Percentiles rank a stretch among this genome's conserved stretches.
These are phyloP conservation scores for Strongylocentrotus purpuratus DNA, from an alignment of 35 echinoderm and acorn worm genomes.

Conservation along the genomic window DNA sequence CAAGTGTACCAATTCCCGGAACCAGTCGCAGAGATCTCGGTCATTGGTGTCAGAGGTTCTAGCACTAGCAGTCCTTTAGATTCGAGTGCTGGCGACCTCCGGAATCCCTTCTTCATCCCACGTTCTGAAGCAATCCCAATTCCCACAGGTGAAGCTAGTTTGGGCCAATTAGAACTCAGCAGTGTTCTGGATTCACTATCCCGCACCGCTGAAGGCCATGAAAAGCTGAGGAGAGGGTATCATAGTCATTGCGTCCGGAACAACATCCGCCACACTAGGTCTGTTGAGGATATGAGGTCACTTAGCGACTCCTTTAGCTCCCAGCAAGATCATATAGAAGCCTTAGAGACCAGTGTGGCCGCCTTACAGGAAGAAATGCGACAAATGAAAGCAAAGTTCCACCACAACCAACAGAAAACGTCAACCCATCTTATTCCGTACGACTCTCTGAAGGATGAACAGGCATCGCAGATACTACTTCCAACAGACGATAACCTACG, in stretches of 20 bases:
- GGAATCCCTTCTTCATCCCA: background rate
- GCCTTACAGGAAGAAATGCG: background rate
- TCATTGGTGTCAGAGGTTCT: background rate
- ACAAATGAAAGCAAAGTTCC: background rate
- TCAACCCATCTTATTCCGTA: no score
- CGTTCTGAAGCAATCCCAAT: no score
- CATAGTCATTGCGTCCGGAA: background rate
- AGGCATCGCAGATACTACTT: no score
- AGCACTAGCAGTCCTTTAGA: background rate
- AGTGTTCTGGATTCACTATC: no score
- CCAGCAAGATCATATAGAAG: background rate
- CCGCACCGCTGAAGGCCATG: background rate
- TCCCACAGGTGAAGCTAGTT: no score
- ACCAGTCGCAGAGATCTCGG: background rate
- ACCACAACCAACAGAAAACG: no score
- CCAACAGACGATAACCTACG: no score
- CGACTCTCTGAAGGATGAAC: no score
- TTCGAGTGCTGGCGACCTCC: background rate
- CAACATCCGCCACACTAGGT: background rate
- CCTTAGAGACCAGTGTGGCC: background rate
- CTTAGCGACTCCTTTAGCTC: background rate
- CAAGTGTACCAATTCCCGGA: background rate
- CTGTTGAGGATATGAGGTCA: background rate
- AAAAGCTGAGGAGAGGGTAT: background rate
- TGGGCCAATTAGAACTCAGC: no score